Evolutionary conservation across 53 echinoderm and acorn worm genomes (phyloP).

Genomic region (Arbacia lixula): DNA sequence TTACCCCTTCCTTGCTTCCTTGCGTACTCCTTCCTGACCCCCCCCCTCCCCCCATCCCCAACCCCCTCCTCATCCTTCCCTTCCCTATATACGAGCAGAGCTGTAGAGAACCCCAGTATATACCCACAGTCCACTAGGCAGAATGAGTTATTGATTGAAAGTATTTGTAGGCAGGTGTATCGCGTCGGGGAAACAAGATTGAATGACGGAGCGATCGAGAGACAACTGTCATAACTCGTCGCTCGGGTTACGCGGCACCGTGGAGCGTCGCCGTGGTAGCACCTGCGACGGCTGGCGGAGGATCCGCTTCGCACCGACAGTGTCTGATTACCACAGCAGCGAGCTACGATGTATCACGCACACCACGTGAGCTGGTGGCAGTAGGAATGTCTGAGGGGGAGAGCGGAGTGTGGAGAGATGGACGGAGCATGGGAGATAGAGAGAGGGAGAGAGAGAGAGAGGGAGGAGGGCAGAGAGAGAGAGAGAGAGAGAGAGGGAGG

Average conservation of each 20-base stretch:
- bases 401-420: not conserved
- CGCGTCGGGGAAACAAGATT: conserved; percentile 52
- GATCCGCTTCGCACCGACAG: conserved; percentile 54
- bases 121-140: conserved; percentile 32
- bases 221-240: conserved; percentile 63
- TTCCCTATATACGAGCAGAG: not conserved
- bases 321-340: conserved; percentile 45
- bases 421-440: not conserved
- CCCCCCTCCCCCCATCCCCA: not conserved
- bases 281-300: conserved; percentile 60
- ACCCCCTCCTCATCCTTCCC: not conserved
- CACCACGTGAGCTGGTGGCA: conserved; percentile 22
- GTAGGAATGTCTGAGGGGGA: not conserved
- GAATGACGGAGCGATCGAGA: conserved; percentile 49
- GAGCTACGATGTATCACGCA: conserved; percentile 26
- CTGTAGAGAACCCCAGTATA: not conserved
- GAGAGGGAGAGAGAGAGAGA: not conserved
- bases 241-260: conserved; percentile 49
- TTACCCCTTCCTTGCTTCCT: too few species aligned
- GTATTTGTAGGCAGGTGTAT: conserved; percentile 60
- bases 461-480: not conserved
- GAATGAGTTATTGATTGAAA: conserved; percentile 65
- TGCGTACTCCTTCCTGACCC: too few species aligned
- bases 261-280: conserved; percentile 53
- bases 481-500: not conserved